Evolutionary conservation across 1,140 invertebrate species (phyloP).

Genomic region (Bombus sibiricus): DNA sequence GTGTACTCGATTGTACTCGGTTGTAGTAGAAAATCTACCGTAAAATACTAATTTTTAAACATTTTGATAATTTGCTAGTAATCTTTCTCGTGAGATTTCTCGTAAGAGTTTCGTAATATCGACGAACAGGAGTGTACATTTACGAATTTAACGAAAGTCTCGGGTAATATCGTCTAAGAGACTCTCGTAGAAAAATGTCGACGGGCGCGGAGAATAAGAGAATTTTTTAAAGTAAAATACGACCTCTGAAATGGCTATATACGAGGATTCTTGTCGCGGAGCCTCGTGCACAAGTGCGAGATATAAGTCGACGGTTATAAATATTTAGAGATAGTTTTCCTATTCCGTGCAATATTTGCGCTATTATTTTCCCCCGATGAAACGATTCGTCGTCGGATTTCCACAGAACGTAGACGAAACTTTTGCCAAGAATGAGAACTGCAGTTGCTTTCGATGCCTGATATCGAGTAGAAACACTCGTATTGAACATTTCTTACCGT

Average conservation of each 20-base stretch:
- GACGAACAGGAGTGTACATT: too few relatives aligned
- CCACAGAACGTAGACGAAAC: neutral
- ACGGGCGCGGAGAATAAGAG: neutral
- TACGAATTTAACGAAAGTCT: too few relatives aligned
- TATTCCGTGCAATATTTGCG: conserved; percentile 19
- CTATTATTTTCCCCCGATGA: neutral
- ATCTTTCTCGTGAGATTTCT: too few relatives aligned
- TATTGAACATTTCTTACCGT: neutral
- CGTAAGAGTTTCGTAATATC: too few relatives aligned
- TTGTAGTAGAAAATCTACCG: too few relatives aligned
- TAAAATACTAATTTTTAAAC: too few relatives aligned
- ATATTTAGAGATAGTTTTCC: conserved; percentile 34
- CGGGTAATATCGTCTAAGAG: neutral
- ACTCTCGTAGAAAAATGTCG: neutral
- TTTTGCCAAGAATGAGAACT: neutral
- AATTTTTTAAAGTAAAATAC: neutral
- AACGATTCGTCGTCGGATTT: neutral
- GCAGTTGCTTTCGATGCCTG: neutral
- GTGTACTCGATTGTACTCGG: too few relatives aligned
- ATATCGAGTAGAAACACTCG: neutral
- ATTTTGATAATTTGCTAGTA: too few relatives aligned
- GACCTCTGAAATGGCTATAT: neutral
- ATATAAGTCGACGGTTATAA: neutral
- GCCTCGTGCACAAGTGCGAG: neutral
- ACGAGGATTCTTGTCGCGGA: conserved; percentile 2